These are phyloP conservation scores for Anabacerthia variegaticeps DNA, from an alignment of 2,797 vertebrate genomes.

Conservation along the genomic window DNA sequence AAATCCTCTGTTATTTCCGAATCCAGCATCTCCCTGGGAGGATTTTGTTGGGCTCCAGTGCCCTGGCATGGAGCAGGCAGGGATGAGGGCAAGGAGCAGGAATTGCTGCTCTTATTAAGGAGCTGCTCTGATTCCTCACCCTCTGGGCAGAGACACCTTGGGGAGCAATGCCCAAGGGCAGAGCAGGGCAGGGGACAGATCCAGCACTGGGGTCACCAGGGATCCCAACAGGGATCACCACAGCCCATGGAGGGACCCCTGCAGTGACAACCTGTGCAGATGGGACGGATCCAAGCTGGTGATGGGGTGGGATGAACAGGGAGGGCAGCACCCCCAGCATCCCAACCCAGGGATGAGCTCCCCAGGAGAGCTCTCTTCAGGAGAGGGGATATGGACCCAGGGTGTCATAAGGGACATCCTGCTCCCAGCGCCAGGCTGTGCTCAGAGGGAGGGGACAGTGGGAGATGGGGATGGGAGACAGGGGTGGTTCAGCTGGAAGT, in stretches of 20 bases:
- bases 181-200: neutral
- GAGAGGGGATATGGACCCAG: rapidly evolving
- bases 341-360: neutral
- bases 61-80: neutral
- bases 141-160: neutral
- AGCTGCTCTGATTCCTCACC: neutral
- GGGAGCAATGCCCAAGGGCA: neutral
- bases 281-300: neutral
- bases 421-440: neutral
- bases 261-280: rapidly evolving
- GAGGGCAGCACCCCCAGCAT: neutral
- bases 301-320: neutral
- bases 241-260: neutral
- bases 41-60: rapidly evolving
- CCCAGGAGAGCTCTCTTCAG: neutral
- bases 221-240: neutral
- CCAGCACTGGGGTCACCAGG: neutral
- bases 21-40: neutral
- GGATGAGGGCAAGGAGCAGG: neutral
- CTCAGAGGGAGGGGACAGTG: neutral
- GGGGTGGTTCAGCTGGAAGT: neutral
- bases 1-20: neutral
- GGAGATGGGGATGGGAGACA: neutral
- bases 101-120: neutral
- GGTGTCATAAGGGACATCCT: neutral